Conservation (phyloP, 2,797 vertebrate genomes). For the Sebastes umbrosus region DNA sequence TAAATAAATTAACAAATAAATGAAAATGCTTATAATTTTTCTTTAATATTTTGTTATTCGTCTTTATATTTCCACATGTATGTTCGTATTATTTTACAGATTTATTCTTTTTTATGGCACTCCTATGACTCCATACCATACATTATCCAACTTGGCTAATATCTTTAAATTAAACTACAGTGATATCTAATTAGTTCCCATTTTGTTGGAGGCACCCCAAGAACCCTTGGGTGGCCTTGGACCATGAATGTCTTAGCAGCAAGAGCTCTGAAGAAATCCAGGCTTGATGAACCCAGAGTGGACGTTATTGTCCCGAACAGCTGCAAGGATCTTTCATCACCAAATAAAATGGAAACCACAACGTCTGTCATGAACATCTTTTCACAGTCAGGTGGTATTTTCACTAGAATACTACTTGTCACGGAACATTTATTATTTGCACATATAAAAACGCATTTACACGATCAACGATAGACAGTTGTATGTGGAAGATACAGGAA, state of each 20-base stretch:
- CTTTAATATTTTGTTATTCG: no score
- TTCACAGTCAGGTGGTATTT: slow-evolving; percentile 33
- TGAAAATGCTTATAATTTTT: no score
- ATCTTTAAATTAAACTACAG: neutral
- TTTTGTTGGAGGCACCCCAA: neutral
- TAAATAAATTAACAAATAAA: no score
- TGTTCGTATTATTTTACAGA: no score
- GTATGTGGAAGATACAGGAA: slow-evolving; percentile 32
- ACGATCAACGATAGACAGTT: slow-evolving; percentile 37
- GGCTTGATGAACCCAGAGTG: neutral
- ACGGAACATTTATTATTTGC: slow-evolving; percentile 72
- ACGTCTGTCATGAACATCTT: slow-evolving; percentile 9
- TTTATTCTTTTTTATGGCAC: no score
- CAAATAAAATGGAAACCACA: slow-evolving; percentile 37
- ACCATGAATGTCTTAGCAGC: neutral
- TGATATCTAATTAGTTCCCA: neutral
- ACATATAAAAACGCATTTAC: slow-evolving; percentile 60
- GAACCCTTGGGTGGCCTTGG: slow-evolving; percentile 14
- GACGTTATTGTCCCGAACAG: slow-evolving; percentile 12
- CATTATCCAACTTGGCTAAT: neutral
- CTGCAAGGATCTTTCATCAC: slow-evolving; percentile 27
- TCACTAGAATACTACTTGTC: slow-evolving; percentile 34
- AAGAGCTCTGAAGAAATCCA: slow-evolving; percentile 14
- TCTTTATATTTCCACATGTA: no score
- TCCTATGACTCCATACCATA: no score